These are phyloP conservation scores for Argynnis bischoffii DNA, from an alignment of 2,888 invertebrate species.

Conservation along the genomic window DNA sequence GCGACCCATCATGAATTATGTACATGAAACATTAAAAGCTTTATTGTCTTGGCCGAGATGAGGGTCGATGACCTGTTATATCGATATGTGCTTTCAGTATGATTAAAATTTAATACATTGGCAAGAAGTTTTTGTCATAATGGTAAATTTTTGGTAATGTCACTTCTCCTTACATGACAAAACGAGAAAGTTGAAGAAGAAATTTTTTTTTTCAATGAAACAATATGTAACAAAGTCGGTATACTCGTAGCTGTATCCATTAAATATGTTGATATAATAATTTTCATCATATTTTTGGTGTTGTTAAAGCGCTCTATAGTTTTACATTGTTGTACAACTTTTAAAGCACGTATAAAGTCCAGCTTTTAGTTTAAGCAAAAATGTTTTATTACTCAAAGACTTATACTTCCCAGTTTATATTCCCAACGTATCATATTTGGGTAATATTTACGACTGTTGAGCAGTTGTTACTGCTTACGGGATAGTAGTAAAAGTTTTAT, in stretches of 20 bases:
- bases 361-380: conserved; percentile 25
- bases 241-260: not conserved
- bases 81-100: conserved; percentile 19
- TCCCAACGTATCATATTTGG: conserved; percentile 48
- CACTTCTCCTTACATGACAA: not conserved
- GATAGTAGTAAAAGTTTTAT: conserved; percentile 56
- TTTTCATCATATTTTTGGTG: not conserved
- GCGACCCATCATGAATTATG: conserved; percentile 66
- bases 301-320: conserved; percentile 3
- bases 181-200: not conserved
- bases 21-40: conserved; percentile 58
- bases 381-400: conserved; percentile 31
- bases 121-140: conserved; percentile 8
- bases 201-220: not conserved
- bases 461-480: conserved; percentile 39
- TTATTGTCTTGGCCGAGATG: conserved; percentile 50
- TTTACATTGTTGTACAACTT: conserved; percentile 17
- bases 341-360: conserved; percentile 18
- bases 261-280: conserved; percentile 6
- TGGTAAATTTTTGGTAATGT: not conserved
- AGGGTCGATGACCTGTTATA: conserved; percentile 40
- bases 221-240: not conserved
- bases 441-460: conserved; percentile 59
- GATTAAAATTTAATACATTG: conserved; percentile 23
- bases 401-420: conserved; percentile 36